A percentile compares a stretch with the other conserved stretches of the same genome.
These are phyloP conservation scores for Temnothorax nylanderi DNA, from an alignment of 1,140 invertebrate genomes.

Conservation along the genomic window DNA sequence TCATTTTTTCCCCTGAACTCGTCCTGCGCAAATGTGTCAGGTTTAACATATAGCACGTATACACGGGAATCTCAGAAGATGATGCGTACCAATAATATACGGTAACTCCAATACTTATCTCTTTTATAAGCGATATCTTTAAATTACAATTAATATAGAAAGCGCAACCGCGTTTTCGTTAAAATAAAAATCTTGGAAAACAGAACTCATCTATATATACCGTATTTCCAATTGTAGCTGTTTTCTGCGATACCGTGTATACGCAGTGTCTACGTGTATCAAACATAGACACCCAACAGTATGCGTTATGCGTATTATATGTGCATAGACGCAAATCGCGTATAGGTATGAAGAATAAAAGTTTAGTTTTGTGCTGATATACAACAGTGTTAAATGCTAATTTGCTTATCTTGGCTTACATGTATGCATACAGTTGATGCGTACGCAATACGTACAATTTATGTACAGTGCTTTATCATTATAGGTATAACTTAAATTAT, in stretches of 20 bases:
- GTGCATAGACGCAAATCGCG: slow-evolving; percentile 37
- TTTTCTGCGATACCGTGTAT: not conserved
- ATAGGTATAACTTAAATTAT: slow-evolving; percentile 4
- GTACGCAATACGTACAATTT: slow-evolving; percentile 59
- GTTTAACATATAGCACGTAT: slow-evolving; percentile 3
- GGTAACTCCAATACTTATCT: not conserved
- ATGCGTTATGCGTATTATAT: not conserved
- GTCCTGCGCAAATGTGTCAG: slow-evolving; percentile 47
- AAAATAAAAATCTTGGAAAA: not conserved
- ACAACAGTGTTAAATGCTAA: slow-evolving; percentile 75
- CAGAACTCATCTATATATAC: not conserved
- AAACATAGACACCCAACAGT: slow-evolving; percentile 10
- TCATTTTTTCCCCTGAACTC: slow-evolving; percentile 57
- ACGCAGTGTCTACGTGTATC: not conserved
- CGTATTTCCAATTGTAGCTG: not conserved
- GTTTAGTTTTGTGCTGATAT: slow-evolving; percentile 76
- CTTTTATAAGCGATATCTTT: not conserved
- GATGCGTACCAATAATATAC: not conserved
- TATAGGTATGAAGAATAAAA: slow-evolving; percentile 75
- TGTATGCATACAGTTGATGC: slow-evolving; percentile 62
- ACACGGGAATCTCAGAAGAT: not conserved
- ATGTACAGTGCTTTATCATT: slow-evolving; percentile 15
- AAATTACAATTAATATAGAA: not conserved
- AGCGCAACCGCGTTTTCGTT: not conserved
- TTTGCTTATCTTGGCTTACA: slow-evolving; percentile 61